These are phyloP conservation scores for Micropoecilia bifurca DNA, from an alignment of 2,797 vertebrate genomes.

Conservation along the genomic window DNA sequence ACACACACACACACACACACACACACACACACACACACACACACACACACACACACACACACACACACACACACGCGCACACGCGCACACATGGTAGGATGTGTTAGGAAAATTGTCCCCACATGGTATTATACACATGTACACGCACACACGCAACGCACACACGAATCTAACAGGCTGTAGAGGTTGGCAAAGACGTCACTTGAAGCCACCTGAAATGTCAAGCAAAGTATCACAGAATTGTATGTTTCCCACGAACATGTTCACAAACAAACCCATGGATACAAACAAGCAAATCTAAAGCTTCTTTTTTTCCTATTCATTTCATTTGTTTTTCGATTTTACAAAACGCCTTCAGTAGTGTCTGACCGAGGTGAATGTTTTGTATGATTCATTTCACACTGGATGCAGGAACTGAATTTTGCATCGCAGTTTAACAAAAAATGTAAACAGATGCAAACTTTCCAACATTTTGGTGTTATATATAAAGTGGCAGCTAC, in stretches of 20 bases:
- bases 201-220: background rate
- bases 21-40: too few species aligned
- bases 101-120: too few species aligned
- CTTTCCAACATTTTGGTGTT: background rate
- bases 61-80: too few species aligned
- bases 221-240: background rate
- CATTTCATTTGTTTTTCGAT: background rate
- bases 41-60: too few species aligned
- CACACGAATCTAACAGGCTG: background rate
- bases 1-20: too few species aligned
- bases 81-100: too few species aligned
- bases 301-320: background rate
- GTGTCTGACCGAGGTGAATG: background rate
- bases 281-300: background rate
- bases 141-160: too few species aligned
- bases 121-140: too few species aligned
- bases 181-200: background rate
- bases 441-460: background rate
- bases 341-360: background rate
- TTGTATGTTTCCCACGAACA: background rate
- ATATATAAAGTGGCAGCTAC: background rate
- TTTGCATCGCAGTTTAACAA: background rate
- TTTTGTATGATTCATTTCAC: background rate
- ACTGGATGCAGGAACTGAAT: background rate
- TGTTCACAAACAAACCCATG: background rate